Evolutionary conservation across 2,888 invertebrate species (phyloP), one percentile per base, ranked within the genome.

Genomic region (Drosophila anceps): DNA sequence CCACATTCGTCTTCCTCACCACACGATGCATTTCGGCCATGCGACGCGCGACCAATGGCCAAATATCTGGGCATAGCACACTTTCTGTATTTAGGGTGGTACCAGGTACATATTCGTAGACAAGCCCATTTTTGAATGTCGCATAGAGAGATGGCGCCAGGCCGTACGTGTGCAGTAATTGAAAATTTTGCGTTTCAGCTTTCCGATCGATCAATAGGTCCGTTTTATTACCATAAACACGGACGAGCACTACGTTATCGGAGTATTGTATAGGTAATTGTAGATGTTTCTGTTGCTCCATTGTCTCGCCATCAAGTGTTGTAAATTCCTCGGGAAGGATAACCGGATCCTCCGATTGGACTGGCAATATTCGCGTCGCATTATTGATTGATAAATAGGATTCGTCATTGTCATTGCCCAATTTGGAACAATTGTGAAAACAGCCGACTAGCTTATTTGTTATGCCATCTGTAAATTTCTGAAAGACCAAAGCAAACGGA

Each of bases 401-500:
- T 57, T 77, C 72, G 29, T 62, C 80, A 59, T 70, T 66, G 61
- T 78, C 78, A 64, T 88, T 84, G 64, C 44, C 71, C 66, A 62
- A 44, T 74, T 73, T 68, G 64, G 66, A 60, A 53, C 61, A 66
- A 71, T 88, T 93, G 75, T 94, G 92, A 91, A 94, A 95, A 85
- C 96, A 97, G 39, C 97, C 97, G 63, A 98, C 95, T 84, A 99
- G 94, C 93, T 97, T 98, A 93, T 98, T 98, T 54, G 98, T 98
- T 74, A 98, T 97, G 50, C 98, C 98, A 94, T 98, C 97, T 75
- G 98, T 98, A 93, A 98, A 98, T 91, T 96, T 93, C 98, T 98
- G 93, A 69, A 90, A 31, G 18, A 12, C 15, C n/a, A 9, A 29
- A 27, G 0, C 1, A 8, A 44, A 46, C 13, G n/a, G 24, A 3